Evolutionary conservation across 35 echinoderm and acorn worm genomes (phyloP), one percentile per base, ranked within the genome.

Genomic region (Stichopus chloronotus): DNA sequence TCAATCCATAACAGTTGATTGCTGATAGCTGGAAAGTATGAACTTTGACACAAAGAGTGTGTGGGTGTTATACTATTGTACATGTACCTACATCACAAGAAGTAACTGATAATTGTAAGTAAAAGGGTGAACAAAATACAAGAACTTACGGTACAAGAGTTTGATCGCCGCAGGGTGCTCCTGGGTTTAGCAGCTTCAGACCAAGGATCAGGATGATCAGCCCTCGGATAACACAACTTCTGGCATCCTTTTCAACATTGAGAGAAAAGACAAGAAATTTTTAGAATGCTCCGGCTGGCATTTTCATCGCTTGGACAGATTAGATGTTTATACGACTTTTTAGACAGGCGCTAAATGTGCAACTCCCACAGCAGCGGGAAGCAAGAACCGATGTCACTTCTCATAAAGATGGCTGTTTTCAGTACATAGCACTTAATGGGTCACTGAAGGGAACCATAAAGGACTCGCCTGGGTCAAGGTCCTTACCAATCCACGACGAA

Each of bases 401-500:
- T 20, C 55, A 85, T 85, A 85, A 85, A 85, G 21, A 85, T 58
- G 56, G 78, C 5, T 25, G 17, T 23, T 58, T 85, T 17, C 57
- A 58, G 8, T 58, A 20, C 53, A 58, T 21, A 85, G 58, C 82
- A 55, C n/a, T 85, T 23, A 14, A 58, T 85, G 56, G 82, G 22
- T 85, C 57, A 58, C 55, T 85, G n/a, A 85, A 85, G 82, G 58
- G 14, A 58, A 59, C 54, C 82, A 58, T 59, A 22, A 58, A 53
- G 82, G n/a, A n/a, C 17, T 85, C 82, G 56, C 16, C 55, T 7
- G 55, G 82, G 82, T 85, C 82, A 85, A 85, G 82, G 82, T 56
- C 55, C 82, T n/a, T 56, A 21, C 11, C 82, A 21, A 14, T 58
- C 58, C 54, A 57, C 17, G 16, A n/a, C 55, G 24, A 85, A 58